These are phyloP conservation scores for Boloria euphrosyne DNA, from an alignment of 2,888 invertebrate species.

Conservation along the genomic window DNA sequence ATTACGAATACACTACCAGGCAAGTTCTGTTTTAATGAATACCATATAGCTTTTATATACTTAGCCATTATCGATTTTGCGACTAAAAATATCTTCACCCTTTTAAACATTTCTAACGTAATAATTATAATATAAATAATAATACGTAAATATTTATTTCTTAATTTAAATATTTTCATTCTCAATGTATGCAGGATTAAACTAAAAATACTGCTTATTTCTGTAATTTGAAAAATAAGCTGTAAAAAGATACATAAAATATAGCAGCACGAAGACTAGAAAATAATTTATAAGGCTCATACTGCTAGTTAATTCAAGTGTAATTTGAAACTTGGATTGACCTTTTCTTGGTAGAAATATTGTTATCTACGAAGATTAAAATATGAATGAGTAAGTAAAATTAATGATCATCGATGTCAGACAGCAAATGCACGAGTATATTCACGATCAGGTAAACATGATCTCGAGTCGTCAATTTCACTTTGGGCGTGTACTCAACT, in stretches of 20 bases:
- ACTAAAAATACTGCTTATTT: too few species aligned
- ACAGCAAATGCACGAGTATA: slow-evolving; percentile 25
- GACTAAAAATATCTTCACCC: not conserved
- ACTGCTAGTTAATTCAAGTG: not conserved
- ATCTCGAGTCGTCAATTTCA: slow-evolving; percentile 36
- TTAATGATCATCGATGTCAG: slow-evolving; percentile 23
- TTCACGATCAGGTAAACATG: slow-evolving; percentile 40
- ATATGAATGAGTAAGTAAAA: slow-evolving; percentile 1
- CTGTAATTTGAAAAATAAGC: too few species aligned
- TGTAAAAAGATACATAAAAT: not conserved
- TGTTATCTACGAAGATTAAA: not conserved
- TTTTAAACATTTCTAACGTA: not conserved
- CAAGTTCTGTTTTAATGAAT: slow-evolving; percentile 4
- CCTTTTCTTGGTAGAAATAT: not conserved
- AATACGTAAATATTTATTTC: not conserved
- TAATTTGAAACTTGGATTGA: not conserved
- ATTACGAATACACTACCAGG: slow-evolving; percentile 17
- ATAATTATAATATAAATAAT: not conserved
- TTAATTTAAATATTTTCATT: too few species aligned
- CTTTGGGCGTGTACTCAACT: slow-evolving; percentile 37
- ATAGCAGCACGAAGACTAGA: not conserved
- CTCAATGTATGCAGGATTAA: too few species aligned
- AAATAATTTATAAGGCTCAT: not conserved
- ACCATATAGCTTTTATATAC: not conserved
- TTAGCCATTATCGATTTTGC: slow-evolving; percentile 12